Conservation (phyloP, 2,113 vertebrate species). For the Ovis aries region DNA sequence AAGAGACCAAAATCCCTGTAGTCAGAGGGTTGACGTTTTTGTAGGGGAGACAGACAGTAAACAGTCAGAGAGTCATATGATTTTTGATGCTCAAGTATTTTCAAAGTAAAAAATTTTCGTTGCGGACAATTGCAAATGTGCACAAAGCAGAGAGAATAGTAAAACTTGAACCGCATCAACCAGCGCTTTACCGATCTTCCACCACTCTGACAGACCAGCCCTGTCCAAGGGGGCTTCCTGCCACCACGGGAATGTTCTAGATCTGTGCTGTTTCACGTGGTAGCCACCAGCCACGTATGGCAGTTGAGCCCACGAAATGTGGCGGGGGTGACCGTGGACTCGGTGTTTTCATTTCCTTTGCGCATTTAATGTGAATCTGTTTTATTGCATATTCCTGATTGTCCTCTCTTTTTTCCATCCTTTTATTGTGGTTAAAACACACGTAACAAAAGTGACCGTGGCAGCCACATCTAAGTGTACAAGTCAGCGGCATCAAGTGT, state of each 20-base stretch:
- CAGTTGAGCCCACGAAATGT: not conserved
- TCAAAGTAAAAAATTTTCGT: not conserved
- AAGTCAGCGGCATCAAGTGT: too few species aligned
- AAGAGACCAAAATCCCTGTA: not conserved
- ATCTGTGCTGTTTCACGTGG: accelerated
- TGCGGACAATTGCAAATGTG: not conserved
- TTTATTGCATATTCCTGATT: not conserved
- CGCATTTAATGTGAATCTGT: not conserved
- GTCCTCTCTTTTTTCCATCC: not conserved
- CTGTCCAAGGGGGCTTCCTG: not conserved
- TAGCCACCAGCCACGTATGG: not conserved
- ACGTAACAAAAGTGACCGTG: accelerated
- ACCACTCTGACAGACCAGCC: accelerated
- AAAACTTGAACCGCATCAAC: not conserved
- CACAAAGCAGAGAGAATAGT: not conserved
- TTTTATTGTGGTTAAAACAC: not conserved
- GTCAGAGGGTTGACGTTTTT: not conserved
- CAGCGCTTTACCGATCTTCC: accelerated
- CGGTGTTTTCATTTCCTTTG: not conserved
- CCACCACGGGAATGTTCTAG: accelerated
- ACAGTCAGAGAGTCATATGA: not conserved
- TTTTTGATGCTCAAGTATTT: not conserved
- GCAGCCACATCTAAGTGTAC: not conserved
- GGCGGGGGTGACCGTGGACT: not conserved
- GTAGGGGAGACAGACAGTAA: not conserved